Percentiles rank a stretch among this genome's conserved stretches.
phyloP scores from a whole-genome alignment of 1,140 invertebrate genomes.

The Pollicipes pollicipes region DNA sequence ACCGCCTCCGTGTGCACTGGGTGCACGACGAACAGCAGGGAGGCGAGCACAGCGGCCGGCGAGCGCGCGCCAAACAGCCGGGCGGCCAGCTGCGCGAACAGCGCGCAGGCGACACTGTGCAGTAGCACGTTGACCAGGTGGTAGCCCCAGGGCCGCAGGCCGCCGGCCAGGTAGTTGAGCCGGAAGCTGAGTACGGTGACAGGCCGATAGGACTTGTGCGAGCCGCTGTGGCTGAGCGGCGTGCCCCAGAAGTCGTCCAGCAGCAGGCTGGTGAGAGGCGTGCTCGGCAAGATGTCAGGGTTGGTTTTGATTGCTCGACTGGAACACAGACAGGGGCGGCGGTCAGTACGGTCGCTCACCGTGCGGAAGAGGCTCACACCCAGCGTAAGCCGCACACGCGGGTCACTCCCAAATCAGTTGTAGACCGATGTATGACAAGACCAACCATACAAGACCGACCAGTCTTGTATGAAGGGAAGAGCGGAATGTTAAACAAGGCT shows the following conservation, averaged over 20 bases:
- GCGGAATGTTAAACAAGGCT: too few relatives aligned
- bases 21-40: conserved; percentile 73
- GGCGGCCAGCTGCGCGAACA: conserved; percentile 40
- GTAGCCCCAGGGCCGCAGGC: conserved; percentile 44
- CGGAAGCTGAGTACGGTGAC: conserved; percentile 61
- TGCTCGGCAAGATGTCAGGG: conserved; percentile 42
- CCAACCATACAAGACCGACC: too few relatives aligned
- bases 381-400: too few relatives aligned
- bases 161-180: conserved; percentile 39
- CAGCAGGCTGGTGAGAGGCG: conserved; percentile 43
- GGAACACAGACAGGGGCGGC: conserved; percentile 10
- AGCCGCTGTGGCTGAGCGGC: conserved; percentile 51
- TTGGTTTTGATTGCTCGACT: conserved; percentile 21
- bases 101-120: conserved; percentile 42
- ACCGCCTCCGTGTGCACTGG: conserved; percentile 73
- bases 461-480: too few relatives aligned
- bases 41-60: conserved; percentile 47
- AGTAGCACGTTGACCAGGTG: conserved; percentile 51
- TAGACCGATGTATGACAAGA: too few relatives aligned
- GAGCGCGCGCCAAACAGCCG: conserved; percentile 47
- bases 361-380: too few relatives aligned
- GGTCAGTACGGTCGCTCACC: too few relatives aligned
- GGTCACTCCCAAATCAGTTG: too few relatives aligned
- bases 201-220: conserved; percentile 80
- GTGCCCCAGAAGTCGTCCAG: conserved; percentile 79